phyloP scores from a whole-genome alignment of 2,888 invertebrate genomes.

The Philereme transversata region DNA sequence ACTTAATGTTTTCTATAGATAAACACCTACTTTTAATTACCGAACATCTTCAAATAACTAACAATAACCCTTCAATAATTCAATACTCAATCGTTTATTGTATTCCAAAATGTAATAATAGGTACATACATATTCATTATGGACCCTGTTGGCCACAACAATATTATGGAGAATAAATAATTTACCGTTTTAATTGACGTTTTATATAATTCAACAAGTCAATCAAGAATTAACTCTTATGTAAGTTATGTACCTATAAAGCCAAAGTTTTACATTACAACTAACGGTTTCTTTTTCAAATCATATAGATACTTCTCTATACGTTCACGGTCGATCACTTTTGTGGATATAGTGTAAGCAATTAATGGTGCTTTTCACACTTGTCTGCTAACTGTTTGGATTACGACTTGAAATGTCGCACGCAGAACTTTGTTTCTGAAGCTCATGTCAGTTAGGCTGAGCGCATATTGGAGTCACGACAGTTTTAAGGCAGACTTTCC shows the following conservation, averaged over 20 bases:
- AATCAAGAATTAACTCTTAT: no score
- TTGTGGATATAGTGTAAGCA: slow-evolving; percentile 60
- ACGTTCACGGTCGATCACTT: slow-evolving; percentile 25
- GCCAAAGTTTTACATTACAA: background rate
- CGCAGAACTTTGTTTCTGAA: slow-evolving; percentile 55
- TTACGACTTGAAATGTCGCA: slow-evolving; percentile 68
- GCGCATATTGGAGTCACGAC: no score
- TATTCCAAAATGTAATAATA: no score
- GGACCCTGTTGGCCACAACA: no score
- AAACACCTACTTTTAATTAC: background rate
- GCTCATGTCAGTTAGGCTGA: slow-evolving; percentile 10
- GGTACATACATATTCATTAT: no score
- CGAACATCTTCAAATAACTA: slow-evolving; percentile 6
- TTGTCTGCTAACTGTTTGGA: slow-evolving; percentile 66
- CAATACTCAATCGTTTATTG: no score
- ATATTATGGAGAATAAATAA: no score
- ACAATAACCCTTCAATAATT: slow-evolving; percentile 21
- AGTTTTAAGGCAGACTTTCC: no score
- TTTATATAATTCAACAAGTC: slow-evolving; percentile 15
- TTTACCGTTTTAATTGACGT: slow-evolving; percentile 34
- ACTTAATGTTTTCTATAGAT: no score
- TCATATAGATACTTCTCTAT: slow-evolving; percentile 13
- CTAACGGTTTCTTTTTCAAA: slow-evolving; percentile 22
- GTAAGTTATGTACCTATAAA: no score
- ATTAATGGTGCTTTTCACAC: slow-evolving; percentile 79